phyloP scores from a whole-genome alignment of 2,888 invertebrate genomes.

The Conchocele bisecta region DNA sequence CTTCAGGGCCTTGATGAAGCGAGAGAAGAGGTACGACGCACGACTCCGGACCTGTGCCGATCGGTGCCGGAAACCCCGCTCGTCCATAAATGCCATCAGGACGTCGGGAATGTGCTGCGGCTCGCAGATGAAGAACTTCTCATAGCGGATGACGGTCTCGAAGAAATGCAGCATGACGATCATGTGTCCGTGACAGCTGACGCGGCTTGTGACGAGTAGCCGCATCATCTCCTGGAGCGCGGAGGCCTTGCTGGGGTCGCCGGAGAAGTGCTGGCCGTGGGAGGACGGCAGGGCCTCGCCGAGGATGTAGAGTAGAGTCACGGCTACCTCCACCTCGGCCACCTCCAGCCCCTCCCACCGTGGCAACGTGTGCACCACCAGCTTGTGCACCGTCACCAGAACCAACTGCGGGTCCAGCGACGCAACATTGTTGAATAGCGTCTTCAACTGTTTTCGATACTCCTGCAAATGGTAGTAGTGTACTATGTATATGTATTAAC shows the following conservation, averaged over 20 bases:
- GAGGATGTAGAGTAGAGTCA: constrained; percentile 84
- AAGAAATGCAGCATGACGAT: constrained; percentile 84
- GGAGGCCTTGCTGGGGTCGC: constrained; percentile 79
- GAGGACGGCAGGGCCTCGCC: constrained; percentile 84
- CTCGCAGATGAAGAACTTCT: constrained; percentile 84
- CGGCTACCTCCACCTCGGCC: constrained; percentile 84
- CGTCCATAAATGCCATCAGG: constrained; percentile 84
- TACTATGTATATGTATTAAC: no score
- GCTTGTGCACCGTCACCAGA: constrained; percentile 82
- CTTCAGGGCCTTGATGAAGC: constrained; percentile 85
- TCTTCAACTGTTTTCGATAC: constrained; percentile 84
- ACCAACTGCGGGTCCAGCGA: constrained; percentile 83
- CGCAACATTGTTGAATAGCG: constrained; percentile 84
- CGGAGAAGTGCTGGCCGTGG: constrained; percentile 82
- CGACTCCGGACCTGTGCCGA: constrained; percentile 84
- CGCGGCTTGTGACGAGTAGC: constrained; percentile 83
- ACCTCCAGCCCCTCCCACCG: constrained; percentile 83
- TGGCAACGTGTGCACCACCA: constrained; percentile 81
- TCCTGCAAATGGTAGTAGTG: no score
- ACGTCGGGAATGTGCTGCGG: constrained; percentile 83
- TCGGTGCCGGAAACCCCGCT: constrained; percentile 84
- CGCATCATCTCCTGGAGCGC: constrained; percentile 84
- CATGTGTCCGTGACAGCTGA: constrained; percentile 83
- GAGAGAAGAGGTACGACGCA: constrained; percentile 85
- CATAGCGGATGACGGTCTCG: constrained; percentile 85